phyloP scores from a whole-genome alignment of 2,113 vertebrate genomes.

The Tympanuchus pallidicinctus region DNA sequence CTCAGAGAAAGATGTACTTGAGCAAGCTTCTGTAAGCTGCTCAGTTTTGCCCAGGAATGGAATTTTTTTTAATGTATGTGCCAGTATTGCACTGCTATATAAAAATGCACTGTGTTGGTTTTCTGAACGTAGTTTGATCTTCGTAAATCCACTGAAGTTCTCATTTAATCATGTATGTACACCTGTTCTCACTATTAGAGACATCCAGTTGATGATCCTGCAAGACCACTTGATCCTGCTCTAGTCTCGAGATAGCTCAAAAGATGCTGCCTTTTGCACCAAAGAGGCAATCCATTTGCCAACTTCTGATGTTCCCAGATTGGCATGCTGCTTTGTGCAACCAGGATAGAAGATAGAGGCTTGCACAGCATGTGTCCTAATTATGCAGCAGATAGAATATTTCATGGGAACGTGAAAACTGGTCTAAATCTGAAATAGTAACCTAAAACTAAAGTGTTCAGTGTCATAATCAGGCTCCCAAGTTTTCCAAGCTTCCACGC shows the following conservation, averaged over 20 bases:
- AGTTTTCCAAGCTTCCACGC: neutral
- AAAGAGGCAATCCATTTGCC: neutral
- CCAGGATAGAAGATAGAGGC: neutral
- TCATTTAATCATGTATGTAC: neutral
- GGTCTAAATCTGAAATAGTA: neutral
- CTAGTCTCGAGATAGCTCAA: neutral
- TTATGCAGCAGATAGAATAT: neutral
- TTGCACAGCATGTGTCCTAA: neutral
- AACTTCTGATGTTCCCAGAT: neutral
- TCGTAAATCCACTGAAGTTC: neutral
- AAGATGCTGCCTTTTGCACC: neutral
- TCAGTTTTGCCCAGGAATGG: neutral
- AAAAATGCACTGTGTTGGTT: neutral
- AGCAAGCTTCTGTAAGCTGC: neutral
- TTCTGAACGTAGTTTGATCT: neutral
- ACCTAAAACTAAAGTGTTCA: neutral
- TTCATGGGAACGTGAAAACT: neutral
- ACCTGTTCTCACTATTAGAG: neutral
- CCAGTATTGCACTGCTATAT: neutral
- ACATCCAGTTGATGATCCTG: neutral
- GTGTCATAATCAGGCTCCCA: neutral
- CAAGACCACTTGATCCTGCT: neutral
- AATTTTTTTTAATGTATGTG: neutral
- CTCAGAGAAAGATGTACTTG: neutral
- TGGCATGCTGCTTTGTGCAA: neutral